Conservation (phyloP, 2,113 vertebrate genomes). For the Rhagologus leucostigma region DNA sequence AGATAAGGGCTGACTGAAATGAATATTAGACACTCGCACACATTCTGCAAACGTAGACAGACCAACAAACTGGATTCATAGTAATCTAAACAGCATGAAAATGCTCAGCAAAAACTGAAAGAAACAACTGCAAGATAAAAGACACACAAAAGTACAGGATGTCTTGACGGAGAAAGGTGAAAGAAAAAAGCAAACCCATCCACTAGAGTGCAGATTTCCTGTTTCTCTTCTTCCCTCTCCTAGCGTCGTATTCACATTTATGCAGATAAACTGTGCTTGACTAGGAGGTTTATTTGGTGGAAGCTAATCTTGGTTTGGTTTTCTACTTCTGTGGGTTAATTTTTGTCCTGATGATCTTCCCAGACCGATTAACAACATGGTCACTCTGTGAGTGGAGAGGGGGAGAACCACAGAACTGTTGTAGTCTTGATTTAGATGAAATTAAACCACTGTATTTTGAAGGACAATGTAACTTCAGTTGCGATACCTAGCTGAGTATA, state of each 20-base stretch:
- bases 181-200: not conserved
- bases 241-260: not conserved
- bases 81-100: not conserved
- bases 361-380: not conserved
- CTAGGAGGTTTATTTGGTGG: not conserved
- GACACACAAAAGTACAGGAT: rapidly evolving
- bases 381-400: rapidly evolving
- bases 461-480: not conserved
- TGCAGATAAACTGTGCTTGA: not conserved
- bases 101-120: not conserved
- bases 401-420: not conserved
- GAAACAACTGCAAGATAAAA: not conserved
- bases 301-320: not conserved
- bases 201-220: not conserved
- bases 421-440: not conserved
- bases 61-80: not conserved
- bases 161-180: not conserved
- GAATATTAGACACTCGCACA: not conserved
- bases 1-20: not conserved
- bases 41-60: not conserved
- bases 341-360: not conserved
- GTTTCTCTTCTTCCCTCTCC: not conserved
- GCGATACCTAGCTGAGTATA: not conserved
- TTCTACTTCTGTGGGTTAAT: not conserved
- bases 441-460: not conserved